phyloP scores from a whole-genome alignment of 2,797 vertebrate genomes.

The Anableps anableps region DNA sequence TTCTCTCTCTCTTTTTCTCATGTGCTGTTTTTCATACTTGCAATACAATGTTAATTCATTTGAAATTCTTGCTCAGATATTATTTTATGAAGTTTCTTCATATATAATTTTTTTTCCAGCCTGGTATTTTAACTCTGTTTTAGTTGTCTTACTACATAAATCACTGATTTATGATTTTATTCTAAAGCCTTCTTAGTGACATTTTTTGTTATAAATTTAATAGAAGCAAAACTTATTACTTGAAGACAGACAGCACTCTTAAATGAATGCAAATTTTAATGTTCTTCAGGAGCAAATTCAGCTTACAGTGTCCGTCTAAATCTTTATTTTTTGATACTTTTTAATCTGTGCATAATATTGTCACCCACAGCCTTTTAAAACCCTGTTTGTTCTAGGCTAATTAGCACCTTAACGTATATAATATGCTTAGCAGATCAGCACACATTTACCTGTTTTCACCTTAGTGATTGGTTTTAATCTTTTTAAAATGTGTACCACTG shows the following conservation, averaged over 20 bases:
- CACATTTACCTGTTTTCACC: constrained; percentile 10
- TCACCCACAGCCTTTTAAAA: neutral
- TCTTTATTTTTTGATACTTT: neutral
- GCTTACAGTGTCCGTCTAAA: neutral
- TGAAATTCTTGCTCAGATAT: neutral
- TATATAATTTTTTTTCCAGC: neutral
- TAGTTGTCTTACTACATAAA: neutral
- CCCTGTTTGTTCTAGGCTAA: constrained; percentile 14
- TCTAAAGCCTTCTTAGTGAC: neutral
- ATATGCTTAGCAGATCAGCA: neutral
- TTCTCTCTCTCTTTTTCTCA: neutral
- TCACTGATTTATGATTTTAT: neutral
- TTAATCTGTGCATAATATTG: neutral
- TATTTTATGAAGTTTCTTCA: neutral
- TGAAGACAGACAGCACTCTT: neutral
- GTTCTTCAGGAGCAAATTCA: neutral
- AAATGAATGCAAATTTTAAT: neutral
- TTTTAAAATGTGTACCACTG: constrained; percentile 2
- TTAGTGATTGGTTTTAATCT: constrained; percentile 17
- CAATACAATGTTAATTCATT: neutral
- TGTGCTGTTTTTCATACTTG: neutral
- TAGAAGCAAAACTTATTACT: neutral
- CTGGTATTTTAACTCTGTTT: neutral
- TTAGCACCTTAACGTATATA: neutral
- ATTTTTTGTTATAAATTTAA: neutral